phyloP scores from a whole-genome alignment of 2,888 invertebrate genomes.

The Drosophila multiciliata region DNA sequence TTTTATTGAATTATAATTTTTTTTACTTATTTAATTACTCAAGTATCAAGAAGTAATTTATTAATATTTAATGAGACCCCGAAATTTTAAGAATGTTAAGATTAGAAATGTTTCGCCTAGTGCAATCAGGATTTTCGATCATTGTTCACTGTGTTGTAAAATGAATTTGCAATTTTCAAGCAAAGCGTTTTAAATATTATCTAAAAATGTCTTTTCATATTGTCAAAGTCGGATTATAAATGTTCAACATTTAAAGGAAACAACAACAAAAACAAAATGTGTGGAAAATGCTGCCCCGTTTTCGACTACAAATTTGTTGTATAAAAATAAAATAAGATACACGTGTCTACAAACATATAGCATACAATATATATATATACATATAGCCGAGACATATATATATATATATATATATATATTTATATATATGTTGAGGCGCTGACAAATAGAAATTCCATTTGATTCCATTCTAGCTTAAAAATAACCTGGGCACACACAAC shows the following conservation, averaged over 20 bases:
- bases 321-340: conserved; percentile 45
- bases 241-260: neutral
- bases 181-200: neutral
- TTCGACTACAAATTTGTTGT: conserved; percentile 47
- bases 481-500: conserved; percentile 32
- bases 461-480: conserved; percentile 66
- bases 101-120: neutral
- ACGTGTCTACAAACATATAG: neutral
- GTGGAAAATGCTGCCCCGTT: conserved; percentile 38
- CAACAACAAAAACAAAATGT: neutral
- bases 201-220: neutral
- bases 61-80: neutral
- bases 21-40: too few species aligned
- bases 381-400: neutral
- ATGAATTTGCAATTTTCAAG: neutral
- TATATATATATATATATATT: conserved; percentile 6
- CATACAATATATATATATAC: conserved; percentile 3
- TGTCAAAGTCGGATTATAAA: neutral
- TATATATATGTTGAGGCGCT: conserved; percentile 29
- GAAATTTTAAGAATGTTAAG: neutral
- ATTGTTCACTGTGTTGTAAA: neutral
- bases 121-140: neutral
- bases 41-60: too few species aligned
- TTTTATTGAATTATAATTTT: too few species aligned
- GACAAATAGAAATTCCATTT: conserved; percentile 65